Percentiles rank a stretch among this genome's conserved stretches.
phyloP scores from a whole-genome alignment of 2,888 invertebrate species.

The Macaria notata region DNA sequence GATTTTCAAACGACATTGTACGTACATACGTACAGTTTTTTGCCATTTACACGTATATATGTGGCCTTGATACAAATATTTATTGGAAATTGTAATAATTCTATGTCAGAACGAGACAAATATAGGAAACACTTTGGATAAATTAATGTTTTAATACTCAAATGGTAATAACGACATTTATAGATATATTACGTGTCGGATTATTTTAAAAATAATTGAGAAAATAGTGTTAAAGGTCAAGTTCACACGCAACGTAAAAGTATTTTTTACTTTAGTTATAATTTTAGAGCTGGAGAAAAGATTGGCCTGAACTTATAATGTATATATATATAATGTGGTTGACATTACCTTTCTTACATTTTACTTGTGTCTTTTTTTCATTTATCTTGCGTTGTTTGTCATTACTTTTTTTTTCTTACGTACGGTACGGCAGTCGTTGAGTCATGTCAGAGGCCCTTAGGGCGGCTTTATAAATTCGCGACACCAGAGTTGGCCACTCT shows the following conservation, averaged over 20 bases:
- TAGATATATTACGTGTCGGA: slow-evolving; percentile 12
- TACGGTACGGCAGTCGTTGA: too few relatives aligned
- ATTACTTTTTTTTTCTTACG: too few relatives aligned
- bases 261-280: too few relatives aligned
- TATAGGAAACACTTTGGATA: slow-evolving; percentile 51
- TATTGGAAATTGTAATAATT: slow-evolving; percentile 24
- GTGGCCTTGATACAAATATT: slow-evolving; percentile 36
- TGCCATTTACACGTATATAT: slow-evolving; percentile 24
- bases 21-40: slow-evolving; percentile 28
- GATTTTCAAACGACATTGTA: slow-evolving; percentile 17
- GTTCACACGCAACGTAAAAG: background rate
- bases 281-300: too few relatives aligned
- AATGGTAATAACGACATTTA: slow-evolving; percentile 24
- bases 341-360: too few relatives aligned
- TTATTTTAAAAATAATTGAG: slow-evolving; percentile 11
- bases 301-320: too few relatives aligned
- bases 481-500: too few relatives aligned
- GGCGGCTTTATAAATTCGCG: too few relatives aligned
- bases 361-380: too few relatives aligned
- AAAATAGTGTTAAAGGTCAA: slow-evolving; percentile 2
- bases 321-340: too few relatives aligned
- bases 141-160: slow-evolving; percentile 38
- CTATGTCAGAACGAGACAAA: slow-evolving; percentile 42
- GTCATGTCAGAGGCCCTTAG: too few relatives aligned
- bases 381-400: too few relatives aligned